A percentile compares a stretch with the other conserved stretches of the same genome.
These are phyloP conservation scores for Cynoglossus semilaevis DNA, from an alignment of 2,113 vertebrate genomes.

Conservation along the genomic window DNA sequence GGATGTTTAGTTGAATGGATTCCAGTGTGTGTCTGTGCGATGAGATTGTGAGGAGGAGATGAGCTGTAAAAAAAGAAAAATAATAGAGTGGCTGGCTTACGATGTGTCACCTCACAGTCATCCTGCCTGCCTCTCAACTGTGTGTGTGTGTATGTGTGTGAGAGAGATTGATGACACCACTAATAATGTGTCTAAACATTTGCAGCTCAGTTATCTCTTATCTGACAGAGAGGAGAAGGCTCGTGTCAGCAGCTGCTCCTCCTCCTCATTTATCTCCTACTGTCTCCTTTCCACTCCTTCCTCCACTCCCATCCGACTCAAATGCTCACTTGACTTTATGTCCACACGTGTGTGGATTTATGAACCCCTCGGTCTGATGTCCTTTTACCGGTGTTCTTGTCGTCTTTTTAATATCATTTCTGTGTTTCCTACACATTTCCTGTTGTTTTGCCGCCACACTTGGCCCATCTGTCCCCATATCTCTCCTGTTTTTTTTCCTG, in stretches of 20 bases:
- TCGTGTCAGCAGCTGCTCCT: constrained; percentile 47
- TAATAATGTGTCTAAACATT: constrained; percentile 65
- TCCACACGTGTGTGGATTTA: too few relatives aligned
- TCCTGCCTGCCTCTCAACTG: constrained; percentile 24
- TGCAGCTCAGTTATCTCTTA: constrained; percentile 61
- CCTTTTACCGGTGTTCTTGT: neutral
- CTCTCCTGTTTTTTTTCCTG: neutral
- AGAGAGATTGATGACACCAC: constrained; percentile 60
- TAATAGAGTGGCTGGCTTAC: constrained; percentile 28
- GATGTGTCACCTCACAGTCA: constrained; percentile 41
- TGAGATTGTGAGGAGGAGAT: constrained; percentile 22
- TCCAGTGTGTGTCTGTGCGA: neutral
- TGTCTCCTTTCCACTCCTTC: constrained; percentile 7
- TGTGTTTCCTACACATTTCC: constrained; percentile 1
- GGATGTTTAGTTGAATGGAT: neutral
- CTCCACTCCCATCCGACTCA: too few relatives aligned
- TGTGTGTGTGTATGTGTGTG: constrained; percentile 34
- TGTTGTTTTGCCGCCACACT: neutral
- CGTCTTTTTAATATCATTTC: neutral
- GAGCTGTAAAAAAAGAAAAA: constrained; percentile 20
- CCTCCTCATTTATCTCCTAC: constrained; percentile 42
- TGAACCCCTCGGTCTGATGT: too few relatives aligned
- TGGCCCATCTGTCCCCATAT: neutral
- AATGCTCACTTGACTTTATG: neutral
- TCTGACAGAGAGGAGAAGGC: constrained; percentile 55